Percentiles rank a stretch among this genome's conserved stretches.
phyloP scores from a whole-genome alignment of 2,888 invertebrate genomes.

The Himalopsyche kuldschensis region DNA sequence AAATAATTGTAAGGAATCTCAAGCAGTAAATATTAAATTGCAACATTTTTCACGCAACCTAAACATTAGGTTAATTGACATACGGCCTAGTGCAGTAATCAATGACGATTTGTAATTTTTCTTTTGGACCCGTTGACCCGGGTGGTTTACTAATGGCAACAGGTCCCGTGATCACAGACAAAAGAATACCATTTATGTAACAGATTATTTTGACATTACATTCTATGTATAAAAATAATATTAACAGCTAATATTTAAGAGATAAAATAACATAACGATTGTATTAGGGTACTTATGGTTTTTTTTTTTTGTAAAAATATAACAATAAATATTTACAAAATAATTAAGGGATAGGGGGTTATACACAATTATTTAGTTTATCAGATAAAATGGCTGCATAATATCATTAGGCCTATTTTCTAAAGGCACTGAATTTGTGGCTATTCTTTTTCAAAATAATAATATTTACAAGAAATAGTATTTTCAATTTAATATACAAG shows the following conservation, averaged over 20 bases:
- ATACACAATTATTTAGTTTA: not conserved
- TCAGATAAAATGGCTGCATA: not conserved
- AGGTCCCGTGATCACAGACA: not conserved
- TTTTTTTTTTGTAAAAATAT: not conserved
- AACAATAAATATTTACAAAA: not conserved
- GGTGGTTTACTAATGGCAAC: not conserved
- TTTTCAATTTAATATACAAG: too few relatives aligned
- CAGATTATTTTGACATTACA: not conserved
- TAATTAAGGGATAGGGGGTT: not conserved
- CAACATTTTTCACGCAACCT: too few relatives aligned
- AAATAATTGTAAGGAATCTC: not conserved
- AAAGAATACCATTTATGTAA: not conserved
- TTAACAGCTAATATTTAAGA: not conserved
- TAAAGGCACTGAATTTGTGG: not conserved
- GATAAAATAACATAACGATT: not conserved
- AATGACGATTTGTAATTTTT: too few relatives aligned
- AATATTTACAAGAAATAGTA: too few relatives aligned
- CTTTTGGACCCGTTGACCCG: not conserved
- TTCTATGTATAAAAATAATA: not conserved
- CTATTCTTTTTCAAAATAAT: not conserved
- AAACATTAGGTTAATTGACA: too few relatives aligned
- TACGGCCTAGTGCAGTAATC: too few relatives aligned
- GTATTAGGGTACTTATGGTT: not conserved
- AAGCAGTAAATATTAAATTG: too few relatives aligned
- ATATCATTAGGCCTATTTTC: not conserved